These are phyloP conservation scores for Burhinus oedicnemus DNA, from an alignment of 2,113 vertebrate genomes.

Conservation along the genomic window DNA sequence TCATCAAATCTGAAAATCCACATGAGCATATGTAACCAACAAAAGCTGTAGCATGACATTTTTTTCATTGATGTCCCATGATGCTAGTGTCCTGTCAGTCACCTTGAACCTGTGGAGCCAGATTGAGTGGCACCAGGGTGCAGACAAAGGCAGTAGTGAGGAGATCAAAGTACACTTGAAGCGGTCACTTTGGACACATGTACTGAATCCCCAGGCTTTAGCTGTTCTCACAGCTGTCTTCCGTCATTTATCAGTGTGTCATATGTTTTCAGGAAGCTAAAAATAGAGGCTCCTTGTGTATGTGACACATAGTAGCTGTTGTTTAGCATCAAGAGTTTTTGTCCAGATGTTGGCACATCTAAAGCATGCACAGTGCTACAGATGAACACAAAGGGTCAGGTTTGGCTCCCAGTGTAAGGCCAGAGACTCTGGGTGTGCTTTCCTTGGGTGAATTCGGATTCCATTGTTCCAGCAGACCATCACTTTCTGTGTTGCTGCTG, in stretches of 20 bases:
- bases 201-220: background rate
- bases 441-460: background rate
- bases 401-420: background rate
- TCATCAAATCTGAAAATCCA: background rate
- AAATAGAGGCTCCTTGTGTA: background rate
- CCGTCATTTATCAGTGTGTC: background rate
- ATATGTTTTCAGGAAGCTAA: background rate
- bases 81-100: background rate
- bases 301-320: background rate
- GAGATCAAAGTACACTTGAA: background rate
- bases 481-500: background rate
- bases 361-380: background rate
- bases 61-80: background rate
- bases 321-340: background rate
- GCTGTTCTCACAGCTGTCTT: conserved; percentile 2
- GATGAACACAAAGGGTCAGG: background rate
- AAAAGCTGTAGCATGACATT: background rate
- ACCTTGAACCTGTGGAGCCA: background rate
- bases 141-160: background rate
- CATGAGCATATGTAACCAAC: background rate
- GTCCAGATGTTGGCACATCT: background rate
- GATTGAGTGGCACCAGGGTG: background rate
- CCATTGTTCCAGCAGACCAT: background rate
- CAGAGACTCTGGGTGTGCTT: background rate
- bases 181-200: background rate